Base-by-base conservation (phyloP, 2,888 invertebrate genomes). In the Halictus ligatus region DNA sequence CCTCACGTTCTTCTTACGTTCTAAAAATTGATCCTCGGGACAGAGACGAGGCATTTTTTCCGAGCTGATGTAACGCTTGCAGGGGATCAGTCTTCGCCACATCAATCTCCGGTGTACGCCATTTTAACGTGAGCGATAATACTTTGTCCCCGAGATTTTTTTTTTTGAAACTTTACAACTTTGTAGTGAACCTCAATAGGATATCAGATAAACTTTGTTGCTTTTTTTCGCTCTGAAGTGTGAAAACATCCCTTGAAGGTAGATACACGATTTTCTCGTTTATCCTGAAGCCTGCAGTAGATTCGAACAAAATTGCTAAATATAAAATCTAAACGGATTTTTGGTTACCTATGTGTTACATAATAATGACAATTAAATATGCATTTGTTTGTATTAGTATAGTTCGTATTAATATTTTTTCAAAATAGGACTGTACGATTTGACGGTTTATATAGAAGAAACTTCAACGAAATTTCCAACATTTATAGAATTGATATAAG, bases 111-210 rank as follows among this genome's bases (percentile, higher is more conserved):
- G 35, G 69, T 40, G 40, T 18, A 69, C 40, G 69, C 40, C 35
- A 40, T 69, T 35, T 40, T 69, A 69, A 69, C 69, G 40, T 10
- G 69, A 10, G 40, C 40, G 69, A 69, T 69, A 40, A 40, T 40
- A 40, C 40, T 40, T 69, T 69, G 69, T 69, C 69, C 21, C 69
- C 40, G 40, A 40, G 69, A 69, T 69, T 69, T 40, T 69, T 69
- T 69, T 69, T 35, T 35, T 35, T 35, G 18, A 69, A 69, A 69
- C 40, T 69, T 40, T 40, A 69, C 40, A 69, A 21, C 69, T 40
- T 69, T 40, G 69, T 40, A 40, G 18, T 21, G 21, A 35, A 69
- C 35, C 40, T 40, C 21, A 35, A 69, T 21, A 69, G 18, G 18
- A 40, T 69, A 69, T 12, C 35, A 69, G 40, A 21, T 64, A 40